phyloP scores from a whole-genome alignment of 2,797 vertebrate genomes.

The Bovichtus diacanthus region DNA sequence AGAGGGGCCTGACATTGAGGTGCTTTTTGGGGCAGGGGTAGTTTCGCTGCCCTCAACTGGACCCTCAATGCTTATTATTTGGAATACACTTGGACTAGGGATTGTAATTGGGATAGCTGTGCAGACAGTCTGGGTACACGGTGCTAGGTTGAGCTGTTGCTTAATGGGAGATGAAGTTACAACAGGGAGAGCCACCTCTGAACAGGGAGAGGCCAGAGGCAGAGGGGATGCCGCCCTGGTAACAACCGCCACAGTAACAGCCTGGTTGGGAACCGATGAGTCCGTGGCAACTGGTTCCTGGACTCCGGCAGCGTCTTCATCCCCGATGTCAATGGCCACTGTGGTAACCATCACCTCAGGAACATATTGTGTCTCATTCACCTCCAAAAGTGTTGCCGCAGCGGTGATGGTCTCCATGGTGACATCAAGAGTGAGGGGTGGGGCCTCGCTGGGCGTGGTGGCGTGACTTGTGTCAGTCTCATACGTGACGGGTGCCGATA shows the following conservation, averaged over 20 bases:
- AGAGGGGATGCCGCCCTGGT: conserved; percentile 51
- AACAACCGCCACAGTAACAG: conserved; percentile 62
- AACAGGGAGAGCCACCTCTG: conserved; percentile 38
- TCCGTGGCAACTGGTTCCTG: conserved; percentile 33
- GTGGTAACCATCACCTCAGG: conserved; percentile 16
- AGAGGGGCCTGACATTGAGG: conserved; percentile 16
- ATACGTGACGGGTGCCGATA: conserved; percentile 85
- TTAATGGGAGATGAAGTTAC: conserved; percentile 47
- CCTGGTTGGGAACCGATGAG: conserved; percentile 34
- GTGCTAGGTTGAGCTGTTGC: conserved; percentile 45
- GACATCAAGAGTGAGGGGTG: conserved; percentile 66
- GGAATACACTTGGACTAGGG: conserved; percentile 40
- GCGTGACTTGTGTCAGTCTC: conserved; percentile 88
- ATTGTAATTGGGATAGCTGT: conserved; percentile 43
- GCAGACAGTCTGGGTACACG: conserved; percentile 18
- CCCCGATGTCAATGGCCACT: conserved; percentile 15
- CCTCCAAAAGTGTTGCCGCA: conserved; percentile 41
- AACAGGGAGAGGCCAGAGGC: conserved; percentile 41
- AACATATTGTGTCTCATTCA: neutral
- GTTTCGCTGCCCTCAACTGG: neutral
- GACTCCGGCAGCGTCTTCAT: neutral
- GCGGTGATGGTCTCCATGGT: conserved; percentile 68
- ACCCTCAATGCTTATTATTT: conserved; percentile 13
- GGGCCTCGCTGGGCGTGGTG: conserved; percentile 83
- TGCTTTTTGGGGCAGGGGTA: neutral